Conservation (phyloP, 2,888 invertebrate genomes). For the Drosophila mimica region DNA sequence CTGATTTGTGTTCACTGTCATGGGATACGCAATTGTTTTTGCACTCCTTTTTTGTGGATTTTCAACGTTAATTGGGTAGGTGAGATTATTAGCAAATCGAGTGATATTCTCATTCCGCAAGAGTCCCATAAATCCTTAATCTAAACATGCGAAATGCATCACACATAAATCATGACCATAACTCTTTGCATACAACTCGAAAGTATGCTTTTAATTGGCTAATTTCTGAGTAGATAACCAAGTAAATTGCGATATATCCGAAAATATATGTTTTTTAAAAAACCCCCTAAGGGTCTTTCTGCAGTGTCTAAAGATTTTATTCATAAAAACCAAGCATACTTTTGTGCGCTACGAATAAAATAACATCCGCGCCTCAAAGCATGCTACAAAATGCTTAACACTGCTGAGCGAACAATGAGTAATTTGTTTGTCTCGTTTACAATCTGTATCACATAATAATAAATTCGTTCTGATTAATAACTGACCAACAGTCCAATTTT, state of each 20-base stretch:
- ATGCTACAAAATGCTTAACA: constrained; percentile 15
- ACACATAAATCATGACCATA: too few relatives aligned
- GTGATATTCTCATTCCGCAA: neutral
- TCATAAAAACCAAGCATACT: constrained; percentile 27
- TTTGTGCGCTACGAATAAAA: constrained; percentile 11
- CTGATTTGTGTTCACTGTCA: constrained; percentile 58
- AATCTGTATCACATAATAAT: constrained; percentile 23
- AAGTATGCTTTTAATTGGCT: too few relatives aligned
- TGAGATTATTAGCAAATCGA: neutral
- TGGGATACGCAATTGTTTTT: constrained; percentile 40
- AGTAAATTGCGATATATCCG: too few relatives aligned
- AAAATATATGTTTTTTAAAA: too few relatives aligned
- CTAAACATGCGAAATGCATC: too few relatives aligned
- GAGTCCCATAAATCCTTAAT: neutral
- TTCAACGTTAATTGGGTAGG: constrained; percentile 3
- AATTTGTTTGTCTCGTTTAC: constrained; percentile 4
- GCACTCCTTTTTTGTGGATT: constrained; percentile 12
- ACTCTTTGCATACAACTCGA: neutral
- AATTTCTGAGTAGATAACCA: too few relatives aligned
- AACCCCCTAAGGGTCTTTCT: neutral
- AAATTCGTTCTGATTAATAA: constrained; percentile 2
- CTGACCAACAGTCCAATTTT: constrained; percentile 19
- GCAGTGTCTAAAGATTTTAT: neutral
- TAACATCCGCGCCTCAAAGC: constrained; percentile 1
- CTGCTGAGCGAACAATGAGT: constrained; percentile 8